These are phyloP conservation scores for Macquaria ambigua DNA, from an alignment of 2,113 vertebrate genomes.

Conservation along the genomic window DNA sequence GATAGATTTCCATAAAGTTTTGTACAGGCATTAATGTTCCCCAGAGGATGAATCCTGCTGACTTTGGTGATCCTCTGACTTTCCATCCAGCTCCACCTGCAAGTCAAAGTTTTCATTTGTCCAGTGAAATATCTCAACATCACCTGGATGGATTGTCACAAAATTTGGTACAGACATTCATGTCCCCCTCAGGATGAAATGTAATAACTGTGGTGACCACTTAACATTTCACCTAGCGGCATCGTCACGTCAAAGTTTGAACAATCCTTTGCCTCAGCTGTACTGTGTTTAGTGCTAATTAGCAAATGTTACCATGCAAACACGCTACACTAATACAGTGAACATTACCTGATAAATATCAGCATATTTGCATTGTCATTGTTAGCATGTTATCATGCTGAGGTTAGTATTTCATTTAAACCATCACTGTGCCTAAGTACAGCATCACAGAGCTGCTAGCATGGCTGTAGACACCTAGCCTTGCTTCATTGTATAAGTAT, in stretches of 20 bases:
- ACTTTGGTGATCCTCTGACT: neutral
- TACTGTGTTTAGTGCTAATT: neutral
- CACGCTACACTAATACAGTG: neutral
- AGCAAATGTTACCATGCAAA: neutral
- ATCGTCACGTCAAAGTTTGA: too few relatives aligned
- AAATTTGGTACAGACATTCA: neutral
- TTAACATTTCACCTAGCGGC: too few relatives aligned
- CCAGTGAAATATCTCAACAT: slow-evolving; percentile 4
- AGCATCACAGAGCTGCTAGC: neutral
- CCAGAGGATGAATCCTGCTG: neutral
- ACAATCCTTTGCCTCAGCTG: neutral
- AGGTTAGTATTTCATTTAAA: neutral
- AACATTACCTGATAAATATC: neutral
- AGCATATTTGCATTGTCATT: neutral
- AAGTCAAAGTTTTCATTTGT: neutral
- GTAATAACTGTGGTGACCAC: too few relatives aligned
- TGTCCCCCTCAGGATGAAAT: neutral
- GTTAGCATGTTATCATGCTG: neutral
- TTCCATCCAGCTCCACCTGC: neutral
- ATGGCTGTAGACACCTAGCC: neutral
- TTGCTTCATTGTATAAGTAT: slow-evolving; percentile 13
- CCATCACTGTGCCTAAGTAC: neutral
- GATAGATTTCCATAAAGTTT: neutral
- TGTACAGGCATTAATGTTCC: neutral
- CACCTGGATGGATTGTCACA: neutral